Evolutionary conservation across 2,888 invertebrate genomes (phyloP), one percentile per base, ranked within the genome.

Genomic region (Branchipolynoe longqiensis): DNA sequence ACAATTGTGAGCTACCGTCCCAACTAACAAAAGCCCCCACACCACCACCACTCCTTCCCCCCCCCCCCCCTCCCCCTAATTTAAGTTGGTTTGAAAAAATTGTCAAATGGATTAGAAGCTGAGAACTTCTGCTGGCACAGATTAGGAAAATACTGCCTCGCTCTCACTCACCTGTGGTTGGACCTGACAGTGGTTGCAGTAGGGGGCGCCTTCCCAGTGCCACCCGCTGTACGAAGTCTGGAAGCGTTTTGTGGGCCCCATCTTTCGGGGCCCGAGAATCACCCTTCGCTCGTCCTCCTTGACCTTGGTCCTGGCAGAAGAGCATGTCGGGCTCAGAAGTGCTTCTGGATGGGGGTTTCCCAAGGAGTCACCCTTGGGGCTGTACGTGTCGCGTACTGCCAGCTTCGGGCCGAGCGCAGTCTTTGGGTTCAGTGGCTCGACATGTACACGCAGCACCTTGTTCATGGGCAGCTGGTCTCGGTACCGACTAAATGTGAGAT

Each of bases 131-230:
- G n/a, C n/a, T n/a, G n/a, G n/a, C n/a, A n/a, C n/a, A n/a, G n/a
- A n/a, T n/a, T n/a, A n/a, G n/a, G n/a, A n/a, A n/a, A n/a, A n/a
- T n/a, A n/a, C n/a, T n/a, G n/a, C n/a, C n/a, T n/a, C n/a, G n/a
- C n/a, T n/a, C 18, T 18, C 8, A 48, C 31, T 25, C 31, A 62
- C 62, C 62, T 62, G 62, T 62, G 62, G 31, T 25, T 31, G 62
- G 62, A 31, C 18, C 69, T 36, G n/a, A n/a, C n/a, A n/a, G n/a
- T n/a, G 69, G 22, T 69, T 69, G 69, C 38, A 69, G 69, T 33
- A 69, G 28, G 87, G 82, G 31, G 82, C 40, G 8, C 87, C 88
- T 58, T 87, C 59, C 87, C 88, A 88, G 33, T 48, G 64, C 88
- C 88, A 88, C 40, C 38, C 69, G 59, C 81, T 59, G 54, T 31